phyloP scores from a whole-genome alignment of 2,888 invertebrate species.

The Junonia oenone region DNA sequence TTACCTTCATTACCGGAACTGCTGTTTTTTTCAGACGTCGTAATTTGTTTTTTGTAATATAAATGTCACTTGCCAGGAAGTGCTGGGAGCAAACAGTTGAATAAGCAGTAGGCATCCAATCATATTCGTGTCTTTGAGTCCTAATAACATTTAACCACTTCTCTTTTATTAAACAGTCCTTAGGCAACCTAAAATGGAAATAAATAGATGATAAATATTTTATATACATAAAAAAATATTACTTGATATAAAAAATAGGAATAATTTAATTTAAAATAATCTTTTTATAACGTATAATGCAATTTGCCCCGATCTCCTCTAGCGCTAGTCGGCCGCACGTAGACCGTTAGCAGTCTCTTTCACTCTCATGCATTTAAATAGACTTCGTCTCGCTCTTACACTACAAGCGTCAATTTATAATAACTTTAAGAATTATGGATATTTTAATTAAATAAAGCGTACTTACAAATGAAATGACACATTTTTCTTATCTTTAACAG shows the following conservation, averaged over 20 bases:
- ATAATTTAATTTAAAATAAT: neutral
- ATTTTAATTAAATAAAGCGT: neutral
- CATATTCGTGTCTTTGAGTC: slow-evolving; percentile 23
- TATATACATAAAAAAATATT: neutral
- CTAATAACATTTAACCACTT: slow-evolving; percentile 3
- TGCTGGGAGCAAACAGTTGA: slow-evolving; percentile 25
- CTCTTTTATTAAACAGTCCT: neutral
- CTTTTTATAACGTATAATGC: too few species aligned
- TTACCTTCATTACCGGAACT: slow-evolving; percentile 11
- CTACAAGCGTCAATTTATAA: neutral
- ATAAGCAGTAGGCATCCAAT: slow-evolving; percentile 27
- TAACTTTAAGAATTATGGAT: neutral
- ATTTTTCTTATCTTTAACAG: neutral
- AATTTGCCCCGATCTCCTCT: too few species aligned
- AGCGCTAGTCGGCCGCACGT: too few species aligned
- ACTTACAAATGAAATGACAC: neutral
- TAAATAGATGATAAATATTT: neutral
- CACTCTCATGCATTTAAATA: too few species aligned
- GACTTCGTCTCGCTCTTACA: neutral
- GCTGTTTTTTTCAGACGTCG: slow-evolving; percentile 22
- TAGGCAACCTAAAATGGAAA: neutral
- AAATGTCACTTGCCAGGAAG: slow-evolving; percentile 22
- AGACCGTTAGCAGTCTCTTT: too few species aligned
- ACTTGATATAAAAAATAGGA: neutral
- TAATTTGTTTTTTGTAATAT: slow-evolving; percentile 21